Evolutionary conservation across 2,113 vertebrate genomes (phyloP), one percentile per base, ranked within the genome.

Genomic region (Gila orcuttii): DNA sequence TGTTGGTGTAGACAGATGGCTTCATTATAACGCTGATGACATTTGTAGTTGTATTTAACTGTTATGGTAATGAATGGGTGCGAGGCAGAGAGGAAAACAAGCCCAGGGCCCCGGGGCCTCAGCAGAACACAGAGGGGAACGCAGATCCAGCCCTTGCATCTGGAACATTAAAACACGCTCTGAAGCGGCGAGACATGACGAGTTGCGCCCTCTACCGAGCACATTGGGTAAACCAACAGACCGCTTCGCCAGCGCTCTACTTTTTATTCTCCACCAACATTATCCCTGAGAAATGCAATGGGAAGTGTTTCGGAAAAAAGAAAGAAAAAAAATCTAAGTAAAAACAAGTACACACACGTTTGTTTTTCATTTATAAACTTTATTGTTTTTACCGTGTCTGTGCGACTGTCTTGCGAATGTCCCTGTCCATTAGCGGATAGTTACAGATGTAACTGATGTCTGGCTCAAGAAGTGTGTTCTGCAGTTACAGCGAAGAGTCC

Each of bases 31-130:
- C 77, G 59, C 76, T 84, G 85, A 81, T 80, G 87, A 84, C 76
- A 86, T 87, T 87, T 86, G 85, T 86, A 76, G 79, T 82, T 87
- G 71, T 57, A 84, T 86, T 68, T 73, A 88, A 87, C 85, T 77
- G 77, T 84, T 88, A 73, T 84, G 85, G 78, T 81, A 84, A 86
- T 87, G 85, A 82, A 60, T 76, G 60, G 75, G 73, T 78, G 76
- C 55, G 79, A 82, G 68, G 76, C 76, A 77, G 36, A 64, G 60
- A 81, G 59, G 82, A 84, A 86, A 88, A 88, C 80, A 86, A 88
- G 25, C 76, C 28, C 31, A 50, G 31, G 79, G 59, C 80, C 85
- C 79, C 79, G 79, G 71, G 85, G 85, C 79, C 79, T 64, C 59
- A 74, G 68, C 36, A 39, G 85, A 86, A 81, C 47, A 86, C 25